These are phyloP conservation scores for Formica aserva DNA, from an alignment of 2,888 invertebrate species.

Conservation along the genomic window DNA sequence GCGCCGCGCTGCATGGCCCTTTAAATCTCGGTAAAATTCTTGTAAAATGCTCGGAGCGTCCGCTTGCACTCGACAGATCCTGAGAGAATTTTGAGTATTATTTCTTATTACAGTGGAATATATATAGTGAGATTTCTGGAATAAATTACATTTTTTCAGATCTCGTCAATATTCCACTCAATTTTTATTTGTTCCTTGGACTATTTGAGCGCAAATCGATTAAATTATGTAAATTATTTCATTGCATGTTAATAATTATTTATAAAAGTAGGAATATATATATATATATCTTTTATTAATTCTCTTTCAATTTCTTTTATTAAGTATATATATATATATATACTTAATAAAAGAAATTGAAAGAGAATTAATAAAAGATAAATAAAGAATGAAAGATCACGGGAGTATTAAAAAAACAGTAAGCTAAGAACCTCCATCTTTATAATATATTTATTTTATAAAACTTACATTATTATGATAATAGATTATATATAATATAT, in stretches of 20 bases:
- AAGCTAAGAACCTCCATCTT: background rate
- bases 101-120: constrained; percentile 13
- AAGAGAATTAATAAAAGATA: background rate
- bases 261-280: background rate
- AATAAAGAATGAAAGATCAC: background rate
- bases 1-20: constrained; percentile 6
- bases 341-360: background rate
- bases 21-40: constrained; percentile 46
- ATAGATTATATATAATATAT: background rate
- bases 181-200: background rate
- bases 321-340: too few species aligned
- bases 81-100: constrained; percentile 24
- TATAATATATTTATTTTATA: background rate
- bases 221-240: background rate
- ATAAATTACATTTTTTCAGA: background rate
- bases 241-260: background rate
- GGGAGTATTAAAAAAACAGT: background rate
- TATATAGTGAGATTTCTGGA: background rate
- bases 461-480: background rate
- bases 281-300: background rate
- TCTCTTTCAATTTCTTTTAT: too few species aligned
- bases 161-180: background rate
- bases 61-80: background rate
- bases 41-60: constrained; percentile 3
- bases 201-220: background rate